Evolutionary conservation across 2,797 vertebrate species (phyloP).

Genomic region (Pseudomugil tenellus): DNA sequence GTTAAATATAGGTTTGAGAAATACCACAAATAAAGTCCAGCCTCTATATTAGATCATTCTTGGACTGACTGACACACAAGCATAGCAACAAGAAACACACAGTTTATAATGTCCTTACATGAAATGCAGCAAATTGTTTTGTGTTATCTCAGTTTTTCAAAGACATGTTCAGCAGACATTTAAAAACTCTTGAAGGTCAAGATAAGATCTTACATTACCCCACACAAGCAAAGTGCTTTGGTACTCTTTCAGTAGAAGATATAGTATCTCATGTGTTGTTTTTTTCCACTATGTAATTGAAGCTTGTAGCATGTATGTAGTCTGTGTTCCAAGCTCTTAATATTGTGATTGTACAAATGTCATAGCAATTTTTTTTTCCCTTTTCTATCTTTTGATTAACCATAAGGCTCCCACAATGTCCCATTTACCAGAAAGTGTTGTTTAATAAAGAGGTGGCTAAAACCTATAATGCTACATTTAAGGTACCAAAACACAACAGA

Average conservation of each 20-base stretch:
- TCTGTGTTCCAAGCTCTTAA: constrained; percentile 7
- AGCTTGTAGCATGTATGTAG: constrained; percentile 9
- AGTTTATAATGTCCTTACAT: constrained; percentile 14
- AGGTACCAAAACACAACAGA: not conserved
- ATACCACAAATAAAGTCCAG: constrained; percentile 70
- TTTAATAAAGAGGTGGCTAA: not conserved
- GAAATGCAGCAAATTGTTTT: constrained; percentile 21
- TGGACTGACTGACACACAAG: constrained; percentile 50
- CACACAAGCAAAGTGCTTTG: constrained; percentile 7
- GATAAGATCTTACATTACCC: constrained; percentile 19
- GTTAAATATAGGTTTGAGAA: constrained; percentile 79
- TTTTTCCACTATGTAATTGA: constrained; percentile 23
- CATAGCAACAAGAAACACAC: constrained; percentile 61
- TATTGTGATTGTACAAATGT: constrained; percentile 24
- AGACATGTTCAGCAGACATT: constrained; percentile 8
- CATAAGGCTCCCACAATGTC: not conserved
- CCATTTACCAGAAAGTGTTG: not conserved
- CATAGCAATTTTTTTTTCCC: not conserved
- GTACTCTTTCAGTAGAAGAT: constrained; percentile 1
- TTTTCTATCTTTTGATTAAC: not conserved
- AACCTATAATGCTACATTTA: not conserved
- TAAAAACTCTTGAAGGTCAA: constrained; percentile 6
- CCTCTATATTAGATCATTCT: constrained; percentile 69
- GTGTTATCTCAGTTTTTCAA: constrained; percentile 12
- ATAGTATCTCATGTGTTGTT: constrained; percentile 21